Evolutionary conservation across 2,888 invertebrate genomes (phyloP).

Genomic region (Cheilosia variabilis): DNA sequence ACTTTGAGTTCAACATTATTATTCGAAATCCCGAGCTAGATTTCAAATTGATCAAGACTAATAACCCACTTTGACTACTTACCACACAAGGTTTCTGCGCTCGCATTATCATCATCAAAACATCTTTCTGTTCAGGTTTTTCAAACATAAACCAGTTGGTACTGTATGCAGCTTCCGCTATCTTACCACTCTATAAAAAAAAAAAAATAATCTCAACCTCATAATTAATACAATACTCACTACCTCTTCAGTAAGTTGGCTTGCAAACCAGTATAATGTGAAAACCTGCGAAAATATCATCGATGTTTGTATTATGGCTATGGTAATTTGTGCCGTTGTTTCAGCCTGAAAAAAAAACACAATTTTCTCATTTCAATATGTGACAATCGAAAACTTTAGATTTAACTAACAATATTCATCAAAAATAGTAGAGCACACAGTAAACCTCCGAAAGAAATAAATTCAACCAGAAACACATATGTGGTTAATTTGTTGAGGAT

Average conservation of each 20-base stretch:
- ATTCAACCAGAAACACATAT: constrained; percentile 64
- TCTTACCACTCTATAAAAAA: constrained; percentile 77
- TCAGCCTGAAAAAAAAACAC: constrained; percentile 77
- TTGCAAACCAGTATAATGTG: constrained; percentile 82
- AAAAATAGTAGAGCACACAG: constrained; percentile 80
- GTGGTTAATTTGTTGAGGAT: constrained; percentile 69
- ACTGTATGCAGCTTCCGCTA: constrained; percentile 81
- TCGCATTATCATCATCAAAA: constrained; percentile 80
- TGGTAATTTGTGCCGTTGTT: constrained; percentile 78
- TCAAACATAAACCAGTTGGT: constrained; percentile 80
- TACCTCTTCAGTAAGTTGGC: constrained; percentile 81
- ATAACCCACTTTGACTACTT: constrained; percentile 28
- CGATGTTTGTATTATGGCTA: constrained; percentile 80
- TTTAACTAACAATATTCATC: constrained; percentile 78
- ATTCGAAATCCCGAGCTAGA: too few species aligned
- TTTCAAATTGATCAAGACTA: too few species aligned
- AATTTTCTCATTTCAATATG: too few species aligned
- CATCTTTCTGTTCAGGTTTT: constrained; percentile 77
- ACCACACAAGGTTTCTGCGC: constrained; percentile 81
- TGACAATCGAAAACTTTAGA: too few species aligned
- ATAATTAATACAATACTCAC: not conserved
- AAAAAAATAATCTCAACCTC: constrained; percentile 1
- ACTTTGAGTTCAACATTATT: not conserved
- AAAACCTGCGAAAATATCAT: constrained; percentile 82
- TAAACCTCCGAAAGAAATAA: constrained; percentile 79